These are phyloP conservation scores for Notothenia coriiceps DNA, from an alignment of 2,113 vertebrate genomes.

Conservation along the genomic window DNA sequence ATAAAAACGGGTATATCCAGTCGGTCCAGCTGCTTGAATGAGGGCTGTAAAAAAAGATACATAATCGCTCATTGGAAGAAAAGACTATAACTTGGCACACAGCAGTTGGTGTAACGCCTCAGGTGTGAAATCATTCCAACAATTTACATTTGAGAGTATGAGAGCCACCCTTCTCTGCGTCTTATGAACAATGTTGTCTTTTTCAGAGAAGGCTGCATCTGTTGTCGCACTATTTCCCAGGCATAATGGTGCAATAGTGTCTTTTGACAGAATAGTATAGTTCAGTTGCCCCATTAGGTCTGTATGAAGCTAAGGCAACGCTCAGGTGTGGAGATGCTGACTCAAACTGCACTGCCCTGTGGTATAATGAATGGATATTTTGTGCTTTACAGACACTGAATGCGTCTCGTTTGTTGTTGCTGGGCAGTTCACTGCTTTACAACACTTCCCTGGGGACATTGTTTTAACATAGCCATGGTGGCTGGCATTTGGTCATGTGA, in stretches of 20 bases:
- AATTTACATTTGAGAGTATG: constrained; percentile 57
- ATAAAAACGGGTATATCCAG: constrained; percentile 31
- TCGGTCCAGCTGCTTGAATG: constrained; percentile 62
- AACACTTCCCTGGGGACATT: constrained; percentile 53
- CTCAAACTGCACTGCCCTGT: constrained; percentile 47
- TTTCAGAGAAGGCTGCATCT: constrained; percentile 16
- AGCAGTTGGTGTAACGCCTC: constrained; percentile 68
- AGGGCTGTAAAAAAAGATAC: constrained; percentile 51
- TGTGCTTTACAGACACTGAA: constrained; percentile 50
- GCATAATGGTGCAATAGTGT: constrained; percentile 15
- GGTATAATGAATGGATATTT: constrained; percentile 55
- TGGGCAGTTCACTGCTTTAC: constrained; percentile 49
- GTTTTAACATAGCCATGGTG: constrained; percentile 40
- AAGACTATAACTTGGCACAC: constrained; percentile 67
- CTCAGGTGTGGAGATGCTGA: constrained; percentile 38
- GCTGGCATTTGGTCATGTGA: constrained; percentile 64
- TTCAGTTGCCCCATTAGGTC: constrained; percentile 48
- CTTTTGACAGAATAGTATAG: constrained; percentile 10
- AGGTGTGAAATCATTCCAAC: constrained; percentile 76
- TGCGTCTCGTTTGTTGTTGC: constrained; percentile 59
- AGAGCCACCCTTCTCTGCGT: constrained; percentile 23
- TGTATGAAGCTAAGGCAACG: constrained; percentile 26
- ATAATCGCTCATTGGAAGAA: constrained; percentile 66
- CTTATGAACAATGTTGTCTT: constrained; percentile 36
- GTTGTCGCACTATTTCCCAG: constrained; percentile 15